A percentile compares a stretch with the other conserved stretches of the same genome.
These are phyloP conservation scores for Xylocopa sonorina DNA, from an alignment of 1,140 invertebrate genomes.

Conservation along the genomic window DNA sequence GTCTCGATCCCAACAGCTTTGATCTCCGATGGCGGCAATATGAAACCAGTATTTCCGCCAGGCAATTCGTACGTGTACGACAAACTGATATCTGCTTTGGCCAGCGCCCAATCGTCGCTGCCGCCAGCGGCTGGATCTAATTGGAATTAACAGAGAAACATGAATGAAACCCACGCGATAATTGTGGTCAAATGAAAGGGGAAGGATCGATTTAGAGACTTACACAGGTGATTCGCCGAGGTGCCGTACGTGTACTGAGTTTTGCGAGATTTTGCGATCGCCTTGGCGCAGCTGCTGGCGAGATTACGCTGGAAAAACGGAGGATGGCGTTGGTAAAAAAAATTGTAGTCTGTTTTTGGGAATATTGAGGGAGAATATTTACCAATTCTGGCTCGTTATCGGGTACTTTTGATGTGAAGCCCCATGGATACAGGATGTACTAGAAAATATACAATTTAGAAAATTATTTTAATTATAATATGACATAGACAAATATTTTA, in stretches of 20 bases:
- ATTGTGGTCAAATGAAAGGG: neutral
- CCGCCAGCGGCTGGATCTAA: slow-evolving; percentile 84
- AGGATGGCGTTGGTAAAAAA: no score
- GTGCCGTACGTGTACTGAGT: slow-evolving; percentile 56
- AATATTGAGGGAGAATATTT: no score
- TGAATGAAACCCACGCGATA: no score
- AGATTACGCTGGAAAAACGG: slow-evolving; percentile 57
- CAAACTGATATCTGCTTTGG: slow-evolving; percentile 85
- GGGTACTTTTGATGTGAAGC: slow-evolving; percentile 83
- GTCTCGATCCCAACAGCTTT: slow-evolving; percentile 89
- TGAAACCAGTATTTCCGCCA: slow-evolving; percentile 88
- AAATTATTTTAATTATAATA: slow-evolving; percentile 17
- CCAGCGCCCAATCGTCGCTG: slow-evolving; percentile 88
- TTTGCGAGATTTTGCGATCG: slow-evolving; percentile 71
- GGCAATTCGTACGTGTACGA: slow-evolving; percentile 91
- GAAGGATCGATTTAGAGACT: neutral
- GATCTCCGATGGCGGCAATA: slow-evolving; percentile 87
- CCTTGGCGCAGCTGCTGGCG: slow-evolving; percentile 76
- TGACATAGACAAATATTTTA: no score
- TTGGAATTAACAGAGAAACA: no score
- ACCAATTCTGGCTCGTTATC: slow-evolving; percentile 80
- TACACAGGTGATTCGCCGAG: slow-evolving; percentile 35
- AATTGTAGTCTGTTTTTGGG: no score
- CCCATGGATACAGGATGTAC: slow-evolving; percentile 89
- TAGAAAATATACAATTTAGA: no score